These are phyloP conservation scores for Palythoa grandis DNA, from an alignment of 92 coral and sea anemone species.

Conservation along the genomic window DNA sequence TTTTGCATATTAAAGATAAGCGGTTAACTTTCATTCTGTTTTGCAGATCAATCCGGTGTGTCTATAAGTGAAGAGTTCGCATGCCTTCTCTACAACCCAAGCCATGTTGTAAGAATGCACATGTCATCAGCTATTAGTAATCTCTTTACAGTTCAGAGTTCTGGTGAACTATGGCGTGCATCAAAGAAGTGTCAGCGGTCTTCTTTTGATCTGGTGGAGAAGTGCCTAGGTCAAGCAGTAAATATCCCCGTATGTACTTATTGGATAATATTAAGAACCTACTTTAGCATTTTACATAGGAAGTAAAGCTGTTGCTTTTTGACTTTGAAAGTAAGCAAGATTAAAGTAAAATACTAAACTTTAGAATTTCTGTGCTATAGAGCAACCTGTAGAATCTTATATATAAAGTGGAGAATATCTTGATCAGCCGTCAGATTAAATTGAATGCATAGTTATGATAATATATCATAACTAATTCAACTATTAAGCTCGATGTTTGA, in stretches of 20 bases:
- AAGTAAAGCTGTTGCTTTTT: background rate
- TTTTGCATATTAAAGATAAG: background rate
- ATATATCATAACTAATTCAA: too few relatives aligned
- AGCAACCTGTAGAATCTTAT: too few relatives aligned
- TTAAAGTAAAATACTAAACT: background rate
- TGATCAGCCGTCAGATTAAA: too few relatives aligned
- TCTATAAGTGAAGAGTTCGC: constrained; percentile 71
- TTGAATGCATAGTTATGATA: too few relatives aligned
- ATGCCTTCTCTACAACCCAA: constrained; percentile 76
- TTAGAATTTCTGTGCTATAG: too few relatives aligned
- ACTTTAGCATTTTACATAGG: background rate
- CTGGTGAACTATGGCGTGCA: constrained; percentile 61
- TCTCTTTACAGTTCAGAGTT: constrained; percentile 68
- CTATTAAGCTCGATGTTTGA: too few relatives aligned
- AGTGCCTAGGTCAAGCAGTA: constrained; percentile 68
- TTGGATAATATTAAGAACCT: background rate
- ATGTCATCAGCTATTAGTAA: constrained; percentile 82
- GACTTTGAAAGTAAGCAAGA: background rate
- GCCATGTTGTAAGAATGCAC: constrained; percentile 86
- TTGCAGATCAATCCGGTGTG: constrained; percentile 47
- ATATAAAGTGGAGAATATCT: too few relatives aligned
- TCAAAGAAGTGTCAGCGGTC: constrained; percentile 73
- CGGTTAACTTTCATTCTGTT: background rate
- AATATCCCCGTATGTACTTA: constrained; percentile 54
- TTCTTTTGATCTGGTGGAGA: constrained; percentile 76